Conservation (phyloP, 2,113 vertebrate species). For the Malurus alboscapulatus region DNA sequence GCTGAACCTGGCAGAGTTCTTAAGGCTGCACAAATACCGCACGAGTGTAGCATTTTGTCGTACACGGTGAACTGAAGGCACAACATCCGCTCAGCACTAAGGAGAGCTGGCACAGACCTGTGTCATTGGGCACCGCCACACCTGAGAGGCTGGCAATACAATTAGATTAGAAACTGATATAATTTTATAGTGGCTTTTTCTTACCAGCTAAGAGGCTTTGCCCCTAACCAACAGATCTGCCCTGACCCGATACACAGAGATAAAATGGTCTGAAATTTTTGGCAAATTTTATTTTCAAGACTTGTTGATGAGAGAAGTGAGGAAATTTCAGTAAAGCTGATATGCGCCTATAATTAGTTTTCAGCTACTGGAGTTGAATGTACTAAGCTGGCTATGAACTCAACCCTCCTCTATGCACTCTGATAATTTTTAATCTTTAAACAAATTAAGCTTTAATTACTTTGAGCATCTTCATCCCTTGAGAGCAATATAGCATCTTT, state of each 20-base stretch:
- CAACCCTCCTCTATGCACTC: neutral
- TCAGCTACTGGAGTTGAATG: neutral
- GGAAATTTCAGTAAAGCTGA: neutral
- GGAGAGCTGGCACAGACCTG: neutral
- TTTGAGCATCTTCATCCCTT: neutral
- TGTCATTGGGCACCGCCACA: accelerated
- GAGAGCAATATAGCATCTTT: neutral
- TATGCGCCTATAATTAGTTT: neutral
- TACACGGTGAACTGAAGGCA: neutral
- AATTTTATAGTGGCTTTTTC: neutral
- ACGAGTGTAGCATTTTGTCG: neutral
- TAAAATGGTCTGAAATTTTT: neutral
- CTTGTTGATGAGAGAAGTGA: neutral
- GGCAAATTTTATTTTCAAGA: neutral
- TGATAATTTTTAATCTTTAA: neutral
- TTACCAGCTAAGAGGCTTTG: neutral
- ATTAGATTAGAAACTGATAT: neutral
- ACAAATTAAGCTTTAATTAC: neutral
- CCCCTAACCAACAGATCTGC: neutral
- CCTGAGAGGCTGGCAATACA: neutral
- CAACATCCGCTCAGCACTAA: accelerated
- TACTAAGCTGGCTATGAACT: neutral
- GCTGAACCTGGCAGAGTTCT: neutral
- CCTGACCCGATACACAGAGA: neutral
- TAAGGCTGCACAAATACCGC: neutral